Percentiles rank a stretch among this genome's conserved stretches.
Evolutionary conservation across 2,113 vertebrate genomes (phyloP).

Genomic region (Mirounga angustirostris): DNA sequence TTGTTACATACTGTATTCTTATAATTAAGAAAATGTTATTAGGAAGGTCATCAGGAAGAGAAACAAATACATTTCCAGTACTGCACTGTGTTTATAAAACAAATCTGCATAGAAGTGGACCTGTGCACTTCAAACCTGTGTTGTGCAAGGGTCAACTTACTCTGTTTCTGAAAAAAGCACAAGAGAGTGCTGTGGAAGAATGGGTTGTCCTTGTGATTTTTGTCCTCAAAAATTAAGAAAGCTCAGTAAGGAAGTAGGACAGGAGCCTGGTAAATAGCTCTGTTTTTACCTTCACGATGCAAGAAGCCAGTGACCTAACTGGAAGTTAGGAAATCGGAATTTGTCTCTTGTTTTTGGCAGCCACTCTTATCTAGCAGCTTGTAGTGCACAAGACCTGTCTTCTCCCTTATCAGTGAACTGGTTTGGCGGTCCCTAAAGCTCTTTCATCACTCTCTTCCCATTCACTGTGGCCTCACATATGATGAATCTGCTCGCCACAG

Average conservation of each 20-base stretch:
- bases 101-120: background rate
- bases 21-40: background rate
- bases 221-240: slow-evolving; percentile 5
- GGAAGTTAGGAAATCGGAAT: background rate
- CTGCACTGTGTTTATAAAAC: background rate
- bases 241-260: background rate
- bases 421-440: background rate
- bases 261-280: background rate
- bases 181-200: background rate
- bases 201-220: background rate
- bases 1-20: background rate
- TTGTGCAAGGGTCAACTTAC: background rate
- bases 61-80: background rate
- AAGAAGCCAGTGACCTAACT: slow-evolving; percentile 9
- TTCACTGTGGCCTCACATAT: background rate
- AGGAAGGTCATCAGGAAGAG: background rate
- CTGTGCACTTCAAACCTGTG: background rate
- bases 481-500: background rate
- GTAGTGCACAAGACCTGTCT: background rate
- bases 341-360: slow-evolving; percentile 28
- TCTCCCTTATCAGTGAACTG: background rate
- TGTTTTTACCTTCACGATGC: slow-evolving; percentile 39
- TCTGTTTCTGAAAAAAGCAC: slow-evolving; percentile 44
- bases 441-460: background rate
- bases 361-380: background rate